Conservation (phyloP, 2,797 vertebrate genomes). For the Florisuga fusca region DNA sequence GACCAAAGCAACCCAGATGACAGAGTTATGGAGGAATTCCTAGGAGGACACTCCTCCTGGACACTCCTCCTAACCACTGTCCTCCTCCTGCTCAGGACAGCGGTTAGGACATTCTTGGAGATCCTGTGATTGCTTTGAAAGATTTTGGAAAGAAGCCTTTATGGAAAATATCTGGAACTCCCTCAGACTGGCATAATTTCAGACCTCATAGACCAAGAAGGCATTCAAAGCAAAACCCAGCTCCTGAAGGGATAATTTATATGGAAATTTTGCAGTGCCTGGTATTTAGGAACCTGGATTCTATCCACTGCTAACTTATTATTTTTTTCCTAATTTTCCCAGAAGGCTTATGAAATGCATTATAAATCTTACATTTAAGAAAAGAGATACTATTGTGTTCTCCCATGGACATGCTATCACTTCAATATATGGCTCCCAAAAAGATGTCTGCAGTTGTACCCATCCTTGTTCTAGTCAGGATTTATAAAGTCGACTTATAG, state of each 20-base stretch:
- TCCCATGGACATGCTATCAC: not conserved
- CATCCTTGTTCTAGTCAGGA: not conserved
- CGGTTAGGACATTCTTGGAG: conserved; percentile 57
- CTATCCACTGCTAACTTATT: conserved; percentile 71
- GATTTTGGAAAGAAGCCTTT: conserved; percentile 72
- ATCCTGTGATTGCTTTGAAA: conserved; percentile 71
- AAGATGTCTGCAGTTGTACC: not conserved
- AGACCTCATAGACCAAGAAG: conserved; percentile 80
- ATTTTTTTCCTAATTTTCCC: conserved; percentile 74
- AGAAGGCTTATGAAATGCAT: conserved; percentile 73
- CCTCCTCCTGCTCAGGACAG: conserved; percentile 4
- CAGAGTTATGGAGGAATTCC: not conserved
- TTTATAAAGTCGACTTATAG: not conserved
- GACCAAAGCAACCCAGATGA: not conserved
- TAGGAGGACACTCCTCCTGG: not conserved
- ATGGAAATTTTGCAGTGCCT: conserved; percentile 78
- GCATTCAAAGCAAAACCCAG: conserved; percentile 77
- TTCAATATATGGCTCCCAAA: not conserved
- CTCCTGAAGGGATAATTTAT: conserved; percentile 82
- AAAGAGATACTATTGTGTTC: not conserved
- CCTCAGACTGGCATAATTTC: conserved; percentile 79
- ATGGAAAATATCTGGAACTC: conserved; percentile 79
- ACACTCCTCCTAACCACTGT: not conserved
- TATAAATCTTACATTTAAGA: conserved; percentile 50
- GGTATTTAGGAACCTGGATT: conserved; percentile 76